Evolutionary conservation across 2,888 invertebrate species (phyloP).

Genomic region (Nomada ferruginata): DNA sequence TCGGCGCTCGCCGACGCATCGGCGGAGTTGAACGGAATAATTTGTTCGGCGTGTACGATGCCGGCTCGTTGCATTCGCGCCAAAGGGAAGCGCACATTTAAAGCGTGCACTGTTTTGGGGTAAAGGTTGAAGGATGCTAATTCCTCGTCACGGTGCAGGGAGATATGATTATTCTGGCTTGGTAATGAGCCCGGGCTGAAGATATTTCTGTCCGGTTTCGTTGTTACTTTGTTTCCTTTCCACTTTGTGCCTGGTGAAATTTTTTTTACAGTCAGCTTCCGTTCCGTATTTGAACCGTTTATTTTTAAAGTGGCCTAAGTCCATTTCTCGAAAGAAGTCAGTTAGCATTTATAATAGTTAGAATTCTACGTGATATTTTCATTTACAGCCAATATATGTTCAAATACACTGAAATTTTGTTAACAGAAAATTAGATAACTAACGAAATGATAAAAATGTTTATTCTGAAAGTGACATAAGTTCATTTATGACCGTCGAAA

Average conservation of each 20-base stretch:
- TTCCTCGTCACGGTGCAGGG: background rate
- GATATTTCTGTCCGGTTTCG: background rate
- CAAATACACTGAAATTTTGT: too few relatives aligned
- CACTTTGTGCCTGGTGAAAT: background rate
- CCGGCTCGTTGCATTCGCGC: background rate
- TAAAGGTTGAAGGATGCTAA: background rate
- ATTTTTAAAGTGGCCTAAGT: too few relatives aligned
- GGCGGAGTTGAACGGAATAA: conserved; percentile 7
- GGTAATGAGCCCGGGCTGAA: background rate
- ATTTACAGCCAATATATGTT: too few relatives aligned
- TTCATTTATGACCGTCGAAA: too few relatives aligned
- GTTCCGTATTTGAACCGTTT: background rate
- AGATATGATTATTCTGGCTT: background rate
- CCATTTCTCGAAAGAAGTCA: too few relatives aligned
- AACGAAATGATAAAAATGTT: too few relatives aligned
- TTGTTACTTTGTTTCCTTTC: background rate
- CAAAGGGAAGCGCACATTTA: background rate
- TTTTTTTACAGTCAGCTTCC: background rate
- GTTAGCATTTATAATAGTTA: too few relatives aligned
- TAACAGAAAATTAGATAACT: too few relatives aligned
- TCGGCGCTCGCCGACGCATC: background rate
- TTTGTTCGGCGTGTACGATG: conserved; percentile 6
- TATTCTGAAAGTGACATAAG: too few relatives aligned
- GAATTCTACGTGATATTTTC: too few relatives aligned
- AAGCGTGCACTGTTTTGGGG: background rate